phyloP scores from a whole-genome alignment of 2,888 invertebrate species.

The Drosophila suboccidentalis region DNA sequence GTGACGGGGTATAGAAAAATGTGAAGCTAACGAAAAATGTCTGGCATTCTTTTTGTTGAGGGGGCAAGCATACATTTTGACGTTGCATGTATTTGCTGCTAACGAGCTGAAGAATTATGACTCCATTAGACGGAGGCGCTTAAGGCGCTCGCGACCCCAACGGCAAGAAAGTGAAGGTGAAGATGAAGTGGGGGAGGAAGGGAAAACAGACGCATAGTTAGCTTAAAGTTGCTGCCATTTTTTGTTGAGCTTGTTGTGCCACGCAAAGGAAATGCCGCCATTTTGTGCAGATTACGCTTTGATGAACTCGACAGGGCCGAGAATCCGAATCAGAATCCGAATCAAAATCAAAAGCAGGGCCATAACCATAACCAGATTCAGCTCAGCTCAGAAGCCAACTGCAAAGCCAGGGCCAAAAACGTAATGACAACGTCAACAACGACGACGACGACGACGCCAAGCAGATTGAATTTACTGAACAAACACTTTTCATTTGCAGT shows the following conservation, averaged over 20 bases:
- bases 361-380: conserved; percentile 33
- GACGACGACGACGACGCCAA: conserved; percentile 39
- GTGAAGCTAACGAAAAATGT: conserved; percentile 67
- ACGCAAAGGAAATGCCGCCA: conserved; percentile 73
- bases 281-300: conserved; percentile 80
- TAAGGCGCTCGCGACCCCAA: conserved; percentile 8
- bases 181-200: neutral
- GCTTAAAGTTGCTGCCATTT: conserved; percentile 73
- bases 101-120: conserved; percentile 81
- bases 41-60: conserved; percentile 50
- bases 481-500: conserved; percentile 81
- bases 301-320: conserved; percentile 63
- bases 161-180: neutral
- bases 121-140: conserved; percentile 68
- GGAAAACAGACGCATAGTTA: conserved; percentile 60
- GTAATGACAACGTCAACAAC: conserved; percentile 77
- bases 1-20: conserved; percentile 55
- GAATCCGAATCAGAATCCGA: neutral
- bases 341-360: conserved; percentile 14
- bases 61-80: conserved; percentile 73
- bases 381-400: conserved; percentile 2
- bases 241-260: conserved; percentile 24
- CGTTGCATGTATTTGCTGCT: conserved; percentile 76
- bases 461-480: conserved; percentile 79
- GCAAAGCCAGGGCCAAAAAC: conserved; percentile 40